Evolutionary conservation across 2,113 vertebrate species (phyloP), one percentile per base, ranked within the genome.

Genomic region (Chionomys nivalis): DNA sequence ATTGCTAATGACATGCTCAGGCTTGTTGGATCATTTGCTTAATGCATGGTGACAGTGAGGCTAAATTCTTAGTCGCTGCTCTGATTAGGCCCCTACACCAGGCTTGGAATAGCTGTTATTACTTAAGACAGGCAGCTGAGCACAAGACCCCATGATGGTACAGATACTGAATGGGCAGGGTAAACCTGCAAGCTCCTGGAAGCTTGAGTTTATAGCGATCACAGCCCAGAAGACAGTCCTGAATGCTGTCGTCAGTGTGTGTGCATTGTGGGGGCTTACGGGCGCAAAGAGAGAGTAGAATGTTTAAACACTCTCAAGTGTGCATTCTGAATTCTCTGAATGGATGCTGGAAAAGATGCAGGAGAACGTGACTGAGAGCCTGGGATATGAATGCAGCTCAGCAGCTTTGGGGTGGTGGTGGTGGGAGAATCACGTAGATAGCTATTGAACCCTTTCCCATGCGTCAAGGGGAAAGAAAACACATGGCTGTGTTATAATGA

Each of bases 11-110:
- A 52, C 77, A 63, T 82, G 89, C 88, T 89, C 7, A 9, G 72
- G 23, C 72, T 94, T 95, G 36, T 86, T 89, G 79, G 82, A 63
- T 92, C 44, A 79, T 97, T 93, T 96, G 89, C 52, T 78, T 94
- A 91, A 93, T 23, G 4, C 36, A 1, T 87, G 87, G 47, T 97
- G 94, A 92, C 89, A 91, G 52, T 26, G 63, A 93, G 52, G 93
- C 96, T 65, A 16, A 89, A 36, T 90, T 95, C 94, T 93, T 58
- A 93, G 28, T n/a, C 26, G 13, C 61, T 91, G 86, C 39, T 90
- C 44, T 4, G 1, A 1, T 65, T 78, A 73, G 65, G 47, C 36
- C 39, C 66, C 13, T 52, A 8, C 3, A 47, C 63, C 26, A 83
- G 66, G 42, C 21, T 79, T 28, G 3, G 7, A 91, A 14, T 24